Percentiles rank a stretch among this genome's conserved stretches.
phyloP scores from a whole-genome alignment of 2,797 vertebrate genomes.

The Melopsittacus undulatus region DNA sequence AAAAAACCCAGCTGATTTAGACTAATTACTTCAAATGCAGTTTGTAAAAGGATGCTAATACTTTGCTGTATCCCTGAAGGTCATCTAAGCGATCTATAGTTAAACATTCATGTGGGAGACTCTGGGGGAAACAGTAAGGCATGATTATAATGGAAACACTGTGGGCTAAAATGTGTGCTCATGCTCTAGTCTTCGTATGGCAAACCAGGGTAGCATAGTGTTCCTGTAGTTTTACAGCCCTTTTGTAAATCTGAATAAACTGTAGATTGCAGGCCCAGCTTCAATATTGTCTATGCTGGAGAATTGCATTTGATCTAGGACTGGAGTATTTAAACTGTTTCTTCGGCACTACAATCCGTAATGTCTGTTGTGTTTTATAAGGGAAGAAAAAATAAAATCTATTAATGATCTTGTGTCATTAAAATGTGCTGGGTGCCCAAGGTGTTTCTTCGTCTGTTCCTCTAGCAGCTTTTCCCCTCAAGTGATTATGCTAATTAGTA shows the following conservation, averaged over 20 bases:
- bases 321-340: background rate
- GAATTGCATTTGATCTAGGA: background rate
- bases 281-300: background rate
- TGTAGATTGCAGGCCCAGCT: background rate
- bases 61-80: conserved; percentile 53
- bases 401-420: conserved; percentile 35
- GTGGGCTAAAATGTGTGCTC: background rate
- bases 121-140: background rate
- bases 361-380: background rate
- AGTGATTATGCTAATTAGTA: conserved; percentile 92
- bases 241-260: conserved; percentile 19
- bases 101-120: conserved; percentile 38
- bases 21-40: conserved; percentile 58
- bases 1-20: conserved; percentile 10
- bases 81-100: conserved; percentile 21
- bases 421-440: conserved; percentile 78
- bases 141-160: conserved; percentile 6
- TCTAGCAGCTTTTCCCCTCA: conserved; percentile 85
- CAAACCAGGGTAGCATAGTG: background rate
- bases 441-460: conserved; percentile 81
- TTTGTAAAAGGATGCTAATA: conserved; percentile 48
- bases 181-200: background rate
- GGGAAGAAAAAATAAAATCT: background rate
- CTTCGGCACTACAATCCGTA: background rate
- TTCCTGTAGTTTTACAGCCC: background rate